phyloP scores from a whole-genome alignment of 2,888 invertebrate genomes.

The Tuta absoluta region DNA sequence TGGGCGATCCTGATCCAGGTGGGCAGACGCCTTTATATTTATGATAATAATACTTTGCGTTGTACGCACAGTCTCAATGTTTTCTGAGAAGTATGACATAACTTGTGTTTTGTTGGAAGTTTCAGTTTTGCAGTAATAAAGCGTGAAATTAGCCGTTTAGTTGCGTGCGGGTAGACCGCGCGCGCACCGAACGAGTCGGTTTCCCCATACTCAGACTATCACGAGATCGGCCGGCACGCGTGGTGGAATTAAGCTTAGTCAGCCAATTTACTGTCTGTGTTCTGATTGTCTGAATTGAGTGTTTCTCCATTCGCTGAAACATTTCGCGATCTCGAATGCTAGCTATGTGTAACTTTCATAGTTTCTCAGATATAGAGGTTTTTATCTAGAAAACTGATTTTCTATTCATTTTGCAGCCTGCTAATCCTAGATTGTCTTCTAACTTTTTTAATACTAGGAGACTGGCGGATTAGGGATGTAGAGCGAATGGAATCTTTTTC shows the following conservation, averaged over 20 bases:
- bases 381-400: not conserved
- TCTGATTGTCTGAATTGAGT: not conserved
- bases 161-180: not conserved
- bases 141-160: constrained; percentile 13
- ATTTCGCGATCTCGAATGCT: not conserved
- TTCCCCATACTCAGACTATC: not conserved
- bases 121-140: constrained; percentile 23
- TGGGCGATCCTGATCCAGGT: no score
- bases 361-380: not conserved
- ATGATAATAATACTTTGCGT: not conserved
- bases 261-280: constrained; percentile 1
- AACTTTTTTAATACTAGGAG: constrained; percentile 14
- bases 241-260: not conserved
- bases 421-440: not conserved
- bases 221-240: not conserved
- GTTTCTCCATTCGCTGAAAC: not conserved
- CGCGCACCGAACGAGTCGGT: not conserved
- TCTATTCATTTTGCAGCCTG: not conserved
- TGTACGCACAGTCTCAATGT: not conserved
- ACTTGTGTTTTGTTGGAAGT: constrained; percentile 3
- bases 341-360: not conserved
- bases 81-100: constrained; percentile 11
- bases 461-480: constrained; percentile 9
- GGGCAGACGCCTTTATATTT: no score
- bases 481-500: not conserved